Conservation (phyloP, 2,113 vertebrate species). For the Pteruthius melanotis region DNA sequence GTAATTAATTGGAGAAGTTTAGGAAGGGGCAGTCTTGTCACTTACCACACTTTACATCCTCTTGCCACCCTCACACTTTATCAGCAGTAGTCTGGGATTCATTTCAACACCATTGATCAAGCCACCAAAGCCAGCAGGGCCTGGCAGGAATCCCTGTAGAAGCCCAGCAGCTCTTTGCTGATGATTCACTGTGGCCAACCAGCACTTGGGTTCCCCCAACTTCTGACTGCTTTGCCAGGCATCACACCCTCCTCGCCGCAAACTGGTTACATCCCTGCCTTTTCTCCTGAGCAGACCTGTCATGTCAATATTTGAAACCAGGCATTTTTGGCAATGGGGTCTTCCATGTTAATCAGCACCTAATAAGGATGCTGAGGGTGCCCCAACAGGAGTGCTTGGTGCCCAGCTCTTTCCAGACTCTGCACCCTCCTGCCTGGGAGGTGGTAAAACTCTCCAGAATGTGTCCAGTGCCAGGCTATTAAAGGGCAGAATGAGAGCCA, state of each 20-base stretch:
- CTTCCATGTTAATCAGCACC: background rate
- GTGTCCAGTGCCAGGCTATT: background rate
- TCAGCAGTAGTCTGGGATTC: background rate
- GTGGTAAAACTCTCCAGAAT: background rate
- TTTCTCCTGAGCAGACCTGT: background rate
- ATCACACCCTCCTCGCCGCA: rapidly evolving
- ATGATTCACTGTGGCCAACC: background rate
- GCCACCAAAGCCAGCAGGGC: rapidly evolving
- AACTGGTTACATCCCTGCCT: background rate
- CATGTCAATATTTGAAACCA: background rate
- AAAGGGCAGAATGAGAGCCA: background rate
- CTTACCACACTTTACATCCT: background rate
- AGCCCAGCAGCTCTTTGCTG: background rate
- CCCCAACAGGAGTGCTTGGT: background rate
- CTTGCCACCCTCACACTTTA: background rate
- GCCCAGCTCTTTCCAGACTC: background rate
- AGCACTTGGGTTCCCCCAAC: background rate
- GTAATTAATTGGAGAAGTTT: background rate
- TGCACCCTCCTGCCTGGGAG: background rate
- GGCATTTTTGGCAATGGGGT: background rate
- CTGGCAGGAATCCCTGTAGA: background rate
- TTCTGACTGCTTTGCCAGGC: background rate
- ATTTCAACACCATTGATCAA: background rate
- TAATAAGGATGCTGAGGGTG: background rate
- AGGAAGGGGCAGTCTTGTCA: background rate